Base-by-base conservation (phyloP, 2,113 vertebrate species). In the Symphodus melops region DNA sequence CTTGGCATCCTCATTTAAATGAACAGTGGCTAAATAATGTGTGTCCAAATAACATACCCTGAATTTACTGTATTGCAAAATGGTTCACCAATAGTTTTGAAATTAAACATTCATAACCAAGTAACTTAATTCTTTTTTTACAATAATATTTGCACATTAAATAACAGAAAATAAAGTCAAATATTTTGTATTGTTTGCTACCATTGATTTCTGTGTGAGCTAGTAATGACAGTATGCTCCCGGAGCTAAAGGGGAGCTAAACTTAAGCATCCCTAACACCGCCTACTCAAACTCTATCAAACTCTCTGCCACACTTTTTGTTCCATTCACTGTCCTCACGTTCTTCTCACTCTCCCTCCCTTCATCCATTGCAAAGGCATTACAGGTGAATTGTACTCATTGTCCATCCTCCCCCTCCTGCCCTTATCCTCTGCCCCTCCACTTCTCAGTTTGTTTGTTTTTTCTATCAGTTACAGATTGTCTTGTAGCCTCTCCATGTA, bases 401-500 rank as follows among this genome's bases (percentile, higher is more conserved):
- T 84, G 79, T 89, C 77, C 74, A 9, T 86, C 79, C 89, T 93
- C 92, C 94, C 89, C 89, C 92, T 93, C 88, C 93, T 90, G 91
- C 86, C 79, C 82, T 89, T 83, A 79, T 87, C 92, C 83, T 78
- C 75, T 74, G 68, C 94, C 90, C 91, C 94, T 91, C 90, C 88
- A 69, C 79, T 86, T 77, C 36, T 52, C 93, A 66, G 77, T 81
- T 44, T 93, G n/a, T n/a, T n/a, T n/a, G n/a, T n/a, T 84, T 91
- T 51, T 92, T 93, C 91, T 79, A 74, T 83, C 88, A 88, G 92
- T 96, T 92, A 98, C 96, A 98, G 95, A 95, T 95, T 97, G 95
- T 99, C 97, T 94, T 98, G 97, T 91, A 99, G 96, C 91, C 97
- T 95, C 85, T 97, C 97, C 97, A 99, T 96, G 87, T 99, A 99